Percentiles rank a stretch among this genome's conserved stretches.
These are phyloP conservation scores for Girardinichthys multiradiatus DNA, from an alignment of 2,113 vertebrate genomes.

Conservation along the genomic window DNA sequence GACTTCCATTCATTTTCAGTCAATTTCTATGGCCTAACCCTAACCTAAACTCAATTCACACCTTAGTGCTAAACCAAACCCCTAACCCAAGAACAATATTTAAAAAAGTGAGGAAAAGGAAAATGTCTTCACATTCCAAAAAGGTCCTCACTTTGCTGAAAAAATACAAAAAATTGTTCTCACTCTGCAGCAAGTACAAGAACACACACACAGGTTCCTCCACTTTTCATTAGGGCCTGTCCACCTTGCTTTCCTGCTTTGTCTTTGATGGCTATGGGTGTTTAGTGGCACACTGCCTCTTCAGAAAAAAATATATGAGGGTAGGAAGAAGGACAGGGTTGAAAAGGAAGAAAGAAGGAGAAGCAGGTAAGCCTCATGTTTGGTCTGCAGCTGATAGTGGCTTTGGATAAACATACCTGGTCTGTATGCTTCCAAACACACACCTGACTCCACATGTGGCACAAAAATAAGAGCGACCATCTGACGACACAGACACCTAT, in stretches of 20 bases:
- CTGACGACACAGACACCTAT: not conserved
- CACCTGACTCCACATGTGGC: slow-evolving; percentile 76
- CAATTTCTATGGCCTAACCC: no score
- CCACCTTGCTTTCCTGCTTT: slow-evolving; percentile 29
- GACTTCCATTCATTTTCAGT: no score
- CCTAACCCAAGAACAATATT: no score
- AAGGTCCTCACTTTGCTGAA: no score
- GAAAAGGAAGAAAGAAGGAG: slow-evolving; percentile 15
- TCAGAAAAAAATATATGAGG: slow-evolving; percentile 52
- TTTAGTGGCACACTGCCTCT: slow-evolving; percentile 56
- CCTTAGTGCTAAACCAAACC: no score
- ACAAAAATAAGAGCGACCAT: not conserved
- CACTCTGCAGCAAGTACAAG: no score
- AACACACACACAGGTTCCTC: slow-evolving; percentile 14
- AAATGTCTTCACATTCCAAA: no score
- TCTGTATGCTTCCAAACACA: slow-evolving; percentile 64
- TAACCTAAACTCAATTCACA: no score
- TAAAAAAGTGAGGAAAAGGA: no score
- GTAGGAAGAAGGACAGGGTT: slow-evolving; percentile 33
- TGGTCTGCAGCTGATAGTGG: slow-evolving; percentile 68
- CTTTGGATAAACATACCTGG: slow-evolving; percentile 63
- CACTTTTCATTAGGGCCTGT: slow-evolving; percentile 38
- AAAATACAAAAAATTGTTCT: no score
- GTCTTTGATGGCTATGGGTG: slow-evolving; percentile 51
- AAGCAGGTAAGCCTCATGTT: slow-evolving; percentile 57